Conservation (phyloP, 2,888 invertebrate species). For the Cremastinae sp. region DNA sequence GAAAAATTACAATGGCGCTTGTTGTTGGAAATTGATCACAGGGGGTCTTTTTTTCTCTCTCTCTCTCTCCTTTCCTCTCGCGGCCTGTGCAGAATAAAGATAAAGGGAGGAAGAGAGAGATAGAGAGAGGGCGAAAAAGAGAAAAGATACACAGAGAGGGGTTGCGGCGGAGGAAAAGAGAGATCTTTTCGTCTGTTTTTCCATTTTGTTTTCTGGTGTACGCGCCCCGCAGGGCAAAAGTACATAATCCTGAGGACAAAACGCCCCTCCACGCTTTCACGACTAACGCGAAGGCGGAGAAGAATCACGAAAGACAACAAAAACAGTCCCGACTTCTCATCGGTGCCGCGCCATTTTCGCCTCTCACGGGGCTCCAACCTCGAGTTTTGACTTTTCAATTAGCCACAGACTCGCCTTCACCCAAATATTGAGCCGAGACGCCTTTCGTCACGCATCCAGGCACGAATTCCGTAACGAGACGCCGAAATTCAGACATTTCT, state of each 20-base stretch:
- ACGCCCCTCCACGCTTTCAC: conserved; percentile 75
- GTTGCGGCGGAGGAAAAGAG: conserved; percentile 33
- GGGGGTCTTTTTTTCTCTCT: conserved; percentile 44
- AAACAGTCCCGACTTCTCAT: conserved; percentile 29
- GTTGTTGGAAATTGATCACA: conserved; percentile 43
- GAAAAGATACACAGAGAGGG: neutral
- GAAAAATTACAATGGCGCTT: conserved; percentile 45
- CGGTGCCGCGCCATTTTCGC: conserved; percentile 5
- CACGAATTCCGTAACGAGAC: neutral
- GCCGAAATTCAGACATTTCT: no score
- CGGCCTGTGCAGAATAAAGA: no score
- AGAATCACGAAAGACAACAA: conserved; percentile 36
- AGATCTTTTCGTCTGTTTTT: neutral
- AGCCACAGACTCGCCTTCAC: conserved; percentile 78
- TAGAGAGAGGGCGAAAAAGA: neutral
- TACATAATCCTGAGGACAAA: conserved; percentile 62
- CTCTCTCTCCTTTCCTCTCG: no score
- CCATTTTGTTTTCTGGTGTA: conserved; percentile 1
- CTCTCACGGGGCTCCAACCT: conserved; percentile 55
- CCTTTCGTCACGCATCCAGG: conserved; percentile 68
- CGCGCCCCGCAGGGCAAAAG: conserved; percentile 51
- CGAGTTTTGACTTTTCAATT: conserved; percentile 79
- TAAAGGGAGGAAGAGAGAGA: neutral
- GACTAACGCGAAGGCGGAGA: conserved; percentile 62
- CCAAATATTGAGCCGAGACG: conserved; percentile 76